Evolutionary conservation across 2,888 invertebrate species (phyloP), one percentile per base, ranked within the genome.

Genomic region (Agrotis clavis): DNA sequence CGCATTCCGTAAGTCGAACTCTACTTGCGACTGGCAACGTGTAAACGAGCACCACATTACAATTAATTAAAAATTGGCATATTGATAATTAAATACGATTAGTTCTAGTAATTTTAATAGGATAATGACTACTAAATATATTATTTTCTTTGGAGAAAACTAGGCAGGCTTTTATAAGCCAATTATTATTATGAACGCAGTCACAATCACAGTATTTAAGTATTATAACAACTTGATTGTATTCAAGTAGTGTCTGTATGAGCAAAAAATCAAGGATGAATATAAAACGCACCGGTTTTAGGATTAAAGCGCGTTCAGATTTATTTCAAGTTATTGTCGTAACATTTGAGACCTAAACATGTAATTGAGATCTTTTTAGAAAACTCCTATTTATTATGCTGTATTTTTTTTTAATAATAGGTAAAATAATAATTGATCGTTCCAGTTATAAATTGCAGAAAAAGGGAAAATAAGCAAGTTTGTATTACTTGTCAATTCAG

Each of bases 331-430:
- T 45, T 56, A 18, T 67, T 50, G 50, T n/a, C 2, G 41, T 48
- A 11, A 21, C 4, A 1, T 21, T 16, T 50, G 11, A 11, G 13
- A 25, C 18, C 2, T n/a, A 35, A 35, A 35, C 35, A 0, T 18
- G 14, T 13, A 35, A 19, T 13, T 47, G 63, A 67, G 77, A 66
- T 77, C 66, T 50, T 76, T n/a, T 53, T 56, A 45, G 9, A 50
- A 54, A 25, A 19, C 35, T 25, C 25, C 25, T 13, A 6, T 48
- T 11, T 25, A 21, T 3, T 48, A 4, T 14, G 25, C 3, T 13
- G 13, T 51, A 4, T 45, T 9, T 18, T 0, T 25, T 30, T 16
- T 35, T 19, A 47, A 47, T 13, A 16, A 50, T 35, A 35, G 14
- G 18, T n/a, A 4, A 18, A 21, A 35, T 7, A 3, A 35, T 35